phyloP scores from a whole-genome alignment of 2,888 invertebrate genomes.

The Epirrhoe alternata region DNA sequence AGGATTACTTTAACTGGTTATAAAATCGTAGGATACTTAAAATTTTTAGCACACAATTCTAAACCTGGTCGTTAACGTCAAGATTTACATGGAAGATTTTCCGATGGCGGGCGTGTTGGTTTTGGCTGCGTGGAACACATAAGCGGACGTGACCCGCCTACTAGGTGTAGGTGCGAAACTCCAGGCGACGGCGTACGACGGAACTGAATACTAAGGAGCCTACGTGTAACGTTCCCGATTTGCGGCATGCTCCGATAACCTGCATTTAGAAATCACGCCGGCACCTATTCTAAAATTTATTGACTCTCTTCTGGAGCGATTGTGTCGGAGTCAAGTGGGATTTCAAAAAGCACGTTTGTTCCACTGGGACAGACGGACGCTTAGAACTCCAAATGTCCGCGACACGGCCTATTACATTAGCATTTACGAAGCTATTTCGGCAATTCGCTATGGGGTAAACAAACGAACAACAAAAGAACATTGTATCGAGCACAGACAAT shows the following conservation, averaged over 20 bases:
- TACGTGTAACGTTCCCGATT: slow-evolving; percentile 78
- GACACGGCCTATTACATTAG: slow-evolving; percentile 46
- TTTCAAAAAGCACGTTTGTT: slow-evolving; percentile 61
- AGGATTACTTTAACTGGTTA: neutral
- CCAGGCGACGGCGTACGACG: slow-evolving; percentile 66
- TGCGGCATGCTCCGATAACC: slow-evolving; percentile 83
- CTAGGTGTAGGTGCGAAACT: slow-evolving; percentile 70
- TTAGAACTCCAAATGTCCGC: slow-evolving; percentile 59
- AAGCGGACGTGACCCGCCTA: slow-evolving; percentile 81
- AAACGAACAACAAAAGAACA: slow-evolving; percentile 47
- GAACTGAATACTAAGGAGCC: slow-evolving; percentile 80
- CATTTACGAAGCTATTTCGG: slow-evolving; percentile 38
- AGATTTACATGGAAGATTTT: slow-evolving; percentile 84
- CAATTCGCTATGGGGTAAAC: slow-evolving; percentile 36
- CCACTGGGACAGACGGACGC: slow-evolving; percentile 59
- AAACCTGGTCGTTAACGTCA: slow-evolving; percentile 81
- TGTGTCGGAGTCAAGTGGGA: slow-evolving; percentile 59
- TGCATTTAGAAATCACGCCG: slow-evolving; percentile 83
- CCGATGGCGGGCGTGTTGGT: slow-evolving; percentile 73
- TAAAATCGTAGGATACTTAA: slow-evolving; percentile 55
- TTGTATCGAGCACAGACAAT: slow-evolving; percentile 45
- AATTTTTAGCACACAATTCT: slow-evolving; percentile 76
- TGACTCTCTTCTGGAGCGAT: slow-evolving; percentile 74
- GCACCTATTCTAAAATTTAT: slow-evolving; percentile 78
- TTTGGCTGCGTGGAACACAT: slow-evolving; percentile 82